phyloP scores from a whole-genome alignment of 1,140 invertebrate species.

The Schlechtendalia chinensis region DNA sequence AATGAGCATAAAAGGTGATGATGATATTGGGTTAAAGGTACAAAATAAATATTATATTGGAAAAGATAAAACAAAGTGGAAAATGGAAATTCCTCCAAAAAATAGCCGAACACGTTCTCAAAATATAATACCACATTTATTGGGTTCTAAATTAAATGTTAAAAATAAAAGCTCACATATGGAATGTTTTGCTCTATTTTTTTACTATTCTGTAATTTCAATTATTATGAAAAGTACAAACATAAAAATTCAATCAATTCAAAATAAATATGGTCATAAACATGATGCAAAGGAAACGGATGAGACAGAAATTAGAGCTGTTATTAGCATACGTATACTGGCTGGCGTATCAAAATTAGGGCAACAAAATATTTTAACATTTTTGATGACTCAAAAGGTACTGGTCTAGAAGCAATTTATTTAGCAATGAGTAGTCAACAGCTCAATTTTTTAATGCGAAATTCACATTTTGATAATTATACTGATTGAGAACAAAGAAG shows the following conservation, averaged over 20 bases:
- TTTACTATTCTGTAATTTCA: slow-evolving; percentile 4
- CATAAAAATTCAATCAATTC: slow-evolving; percentile 1
- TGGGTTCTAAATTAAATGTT: neutral
- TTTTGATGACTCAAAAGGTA: slow-evolving; percentile 38
- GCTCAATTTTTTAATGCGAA: slow-evolving; percentile 53
- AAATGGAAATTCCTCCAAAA: too few relatives aligned
- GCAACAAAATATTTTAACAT: too few relatives aligned
- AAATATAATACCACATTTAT: slow-evolving; percentile 25
- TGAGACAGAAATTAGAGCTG: slow-evolving; percentile 5
- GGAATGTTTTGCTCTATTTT: slow-evolving; percentile 17
- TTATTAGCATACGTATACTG: neutral
- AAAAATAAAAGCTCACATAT: slow-evolving; percentile 9
- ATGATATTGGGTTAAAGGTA: too few relatives aligned
- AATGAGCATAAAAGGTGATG: too few relatives aligned
- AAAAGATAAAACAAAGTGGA: too few relatives aligned
- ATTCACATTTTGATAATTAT: slow-evolving; percentile 55
- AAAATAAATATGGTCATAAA: slow-evolving; percentile 1
- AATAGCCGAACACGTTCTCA: neutral
- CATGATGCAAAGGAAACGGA: slow-evolving; percentile 13
- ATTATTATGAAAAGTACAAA: slow-evolving; percentile 7
- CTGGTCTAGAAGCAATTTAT: slow-evolving; percentile 52
- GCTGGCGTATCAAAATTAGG: neutral
- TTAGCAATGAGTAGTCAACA: slow-evolving; percentile 52
- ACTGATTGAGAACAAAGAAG: slow-evolving; percentile 52
- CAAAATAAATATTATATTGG: too few relatives aligned